Conservation (phyloP, 2,797 vertebrate species). For the Gymnopithys bicolor region DNA sequence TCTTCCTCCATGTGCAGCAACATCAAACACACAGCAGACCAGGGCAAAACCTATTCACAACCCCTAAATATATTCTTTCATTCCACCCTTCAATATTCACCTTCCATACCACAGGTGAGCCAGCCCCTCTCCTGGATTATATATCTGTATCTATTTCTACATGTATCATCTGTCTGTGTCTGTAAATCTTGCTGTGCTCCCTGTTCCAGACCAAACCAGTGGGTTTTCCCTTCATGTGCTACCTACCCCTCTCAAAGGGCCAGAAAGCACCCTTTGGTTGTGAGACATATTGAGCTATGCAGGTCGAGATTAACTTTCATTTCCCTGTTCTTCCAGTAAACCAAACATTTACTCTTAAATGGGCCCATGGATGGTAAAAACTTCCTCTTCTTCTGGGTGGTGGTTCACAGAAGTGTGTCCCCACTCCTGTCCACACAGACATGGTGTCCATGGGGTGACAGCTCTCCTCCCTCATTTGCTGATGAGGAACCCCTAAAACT, state of each 20-base stretch:
- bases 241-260: not conserved
- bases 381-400: not conserved
- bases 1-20: not conserved
- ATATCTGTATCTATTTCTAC: not conserved
- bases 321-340: not conserved
- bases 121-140: not conserved
- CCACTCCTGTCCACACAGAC: not conserved
- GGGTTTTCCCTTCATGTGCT: not conserved
- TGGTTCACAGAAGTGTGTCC: not conserved
- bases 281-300: not conserved
- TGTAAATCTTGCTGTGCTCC: not conserved
- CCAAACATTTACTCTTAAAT: not conserved
- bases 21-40: not conserved
- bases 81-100: not conserved
- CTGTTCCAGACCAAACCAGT: not conserved
- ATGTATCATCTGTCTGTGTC: not conserved
- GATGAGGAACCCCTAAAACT: not conserved
- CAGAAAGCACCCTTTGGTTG: not conserved
- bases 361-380: not conserved
- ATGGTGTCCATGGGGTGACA: not conserved
- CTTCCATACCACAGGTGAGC: accelerated
- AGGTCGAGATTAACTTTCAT: not conserved
- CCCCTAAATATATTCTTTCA: not conserved
- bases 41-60: not conserved
- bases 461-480: not conserved